phyloP scores from a whole-genome alignment of 2,888 invertebrate species.

The Caenorhabditis afra region DNA sequence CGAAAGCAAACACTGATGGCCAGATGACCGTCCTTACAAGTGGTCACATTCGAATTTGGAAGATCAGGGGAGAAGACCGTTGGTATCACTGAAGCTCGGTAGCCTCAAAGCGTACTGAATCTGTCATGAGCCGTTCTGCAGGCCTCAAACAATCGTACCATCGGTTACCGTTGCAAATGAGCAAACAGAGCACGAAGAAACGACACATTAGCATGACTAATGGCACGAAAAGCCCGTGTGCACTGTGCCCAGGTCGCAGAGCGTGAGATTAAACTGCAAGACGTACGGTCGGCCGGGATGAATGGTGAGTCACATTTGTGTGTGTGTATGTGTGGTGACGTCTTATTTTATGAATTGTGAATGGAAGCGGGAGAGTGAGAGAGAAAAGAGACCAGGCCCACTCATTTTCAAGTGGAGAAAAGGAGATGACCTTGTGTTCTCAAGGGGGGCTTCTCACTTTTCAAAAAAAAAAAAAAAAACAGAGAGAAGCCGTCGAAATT shows the following conservation, averaged over 20 bases:
- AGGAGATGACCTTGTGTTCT: neutral
- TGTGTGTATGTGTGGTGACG: neutral
- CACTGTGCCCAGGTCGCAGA: slow-evolving; percentile 7
- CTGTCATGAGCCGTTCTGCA: too few species aligned
- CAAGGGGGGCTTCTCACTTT: neutral
- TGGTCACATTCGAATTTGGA: too few species aligned
- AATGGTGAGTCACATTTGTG: slow-evolving; percentile 1
- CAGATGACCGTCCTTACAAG: too few species aligned
- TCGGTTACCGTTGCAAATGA: neutral
- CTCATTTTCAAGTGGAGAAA: slow-evolving; percentile 12
- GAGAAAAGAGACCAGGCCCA: neutral
- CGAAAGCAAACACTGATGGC: too few species aligned
- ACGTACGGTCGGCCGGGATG: too few species aligned
- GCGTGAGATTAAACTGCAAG: neutral
- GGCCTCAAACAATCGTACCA: too few species aligned
- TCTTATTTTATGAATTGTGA: neutral
- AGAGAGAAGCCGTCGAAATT: neutral
- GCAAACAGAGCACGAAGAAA: neutral
- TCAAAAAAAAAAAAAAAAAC: neutral
- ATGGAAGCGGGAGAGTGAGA: too few species aligned
- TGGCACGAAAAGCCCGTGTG: neutral
- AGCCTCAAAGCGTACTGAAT: too few species aligned
- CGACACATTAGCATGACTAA: slow-evolving; percentile 14
- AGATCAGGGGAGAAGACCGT: neutral
- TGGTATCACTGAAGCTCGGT: too few species aligned